A percentile compares a stretch with the other conserved stretches of the same genome.
Conservation (phyloP, 1,140 invertebrate genomes). For the Nylanderia fulva region DNA sequence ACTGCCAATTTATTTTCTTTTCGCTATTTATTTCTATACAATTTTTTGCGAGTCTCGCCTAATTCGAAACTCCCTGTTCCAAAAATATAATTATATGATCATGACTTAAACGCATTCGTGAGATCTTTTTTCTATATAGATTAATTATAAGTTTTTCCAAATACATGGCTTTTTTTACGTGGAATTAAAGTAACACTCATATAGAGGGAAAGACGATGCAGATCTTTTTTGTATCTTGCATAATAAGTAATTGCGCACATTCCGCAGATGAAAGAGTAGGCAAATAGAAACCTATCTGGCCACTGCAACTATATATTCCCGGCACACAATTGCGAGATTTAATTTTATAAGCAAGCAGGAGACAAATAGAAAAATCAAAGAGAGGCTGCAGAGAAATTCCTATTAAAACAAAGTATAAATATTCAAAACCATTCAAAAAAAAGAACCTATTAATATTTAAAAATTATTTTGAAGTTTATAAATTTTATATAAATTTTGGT, state of each 20-base stretch:
- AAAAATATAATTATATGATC: background rate
- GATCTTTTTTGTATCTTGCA: background rate
- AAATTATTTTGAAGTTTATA: background rate
- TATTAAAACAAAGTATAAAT: background rate
- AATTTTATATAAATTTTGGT: no score
- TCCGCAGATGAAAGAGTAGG: slow-evolving; percentile 66
- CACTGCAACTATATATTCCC: slow-evolving; percentile 55
- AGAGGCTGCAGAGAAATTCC: slow-evolving; percentile 3
- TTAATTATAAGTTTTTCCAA: background rate
- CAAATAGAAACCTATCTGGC: slow-evolving; percentile 69
- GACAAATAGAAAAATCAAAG: slow-evolving; percentile 1
- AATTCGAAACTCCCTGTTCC: background rate
- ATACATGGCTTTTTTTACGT: background rate
- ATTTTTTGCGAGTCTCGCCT: background rate
- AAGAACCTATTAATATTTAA: background rate
- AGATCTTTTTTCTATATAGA: background rate
- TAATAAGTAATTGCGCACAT: slow-evolving; percentile 49
- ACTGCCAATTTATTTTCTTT: background rate
- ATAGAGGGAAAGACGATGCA: background rate
- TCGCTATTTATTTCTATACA: background rate
- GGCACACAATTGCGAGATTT: slow-evolving; percentile 46
- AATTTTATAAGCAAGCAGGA: slow-evolving; percentile 8
- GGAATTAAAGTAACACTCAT: background rate
- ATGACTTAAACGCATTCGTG: background rate
- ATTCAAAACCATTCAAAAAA: background rate